These are phyloP conservation scores for Rhabdomys dilectus DNA, from an alignment of 2,113 vertebrate genomes.

Conservation along the genomic window DNA sequence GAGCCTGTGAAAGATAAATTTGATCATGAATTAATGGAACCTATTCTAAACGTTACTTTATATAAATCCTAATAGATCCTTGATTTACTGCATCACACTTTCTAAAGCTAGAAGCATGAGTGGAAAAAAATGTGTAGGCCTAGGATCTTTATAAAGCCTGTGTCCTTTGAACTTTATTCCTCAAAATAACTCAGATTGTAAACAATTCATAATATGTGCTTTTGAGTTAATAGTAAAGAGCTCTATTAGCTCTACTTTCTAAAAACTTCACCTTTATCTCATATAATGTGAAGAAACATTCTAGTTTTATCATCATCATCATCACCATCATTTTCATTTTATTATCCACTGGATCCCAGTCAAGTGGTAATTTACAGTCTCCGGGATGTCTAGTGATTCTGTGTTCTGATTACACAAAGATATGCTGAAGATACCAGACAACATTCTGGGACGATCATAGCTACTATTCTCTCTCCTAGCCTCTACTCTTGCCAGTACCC, in stretches of 20 bases:
- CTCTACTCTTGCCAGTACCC: neutral
- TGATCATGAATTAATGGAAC: slow-evolving; percentile 69
- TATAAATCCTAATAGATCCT: slow-evolving; percentile 65
- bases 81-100: slow-evolving; percentile 70
- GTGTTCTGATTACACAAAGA: neutral
- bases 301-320: neutral
- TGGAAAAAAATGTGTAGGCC: slow-evolving; percentile 24
- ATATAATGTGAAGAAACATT: neutral
- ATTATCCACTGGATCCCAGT: neutral
- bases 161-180: slow-evolving; percentile 56
- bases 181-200: slow-evolving; percentile 48
- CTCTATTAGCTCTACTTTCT: slow-evolving; percentile 52
- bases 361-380: neutral
- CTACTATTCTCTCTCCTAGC: neutral
- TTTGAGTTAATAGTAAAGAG: slow-evolving; percentile 53
- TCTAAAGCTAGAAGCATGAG: slow-evolving; percentile 47
- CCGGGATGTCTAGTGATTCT: neutral
- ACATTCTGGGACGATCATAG: neutral
- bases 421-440: neutral
- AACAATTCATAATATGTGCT: slow-evolving; percentile 10
- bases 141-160: slow-evolving; percentile 15
- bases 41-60: slow-evolving; percentile 69
- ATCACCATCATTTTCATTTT: neutral
- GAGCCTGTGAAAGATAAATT: slow-evolving; percentile 66
- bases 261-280: slow-evolving; percentile 6